Percentiles rank a stretch among this genome's conserved stretches.
phyloP scores from a whole-genome alignment of 2,113 vertebrate genomes.

The Clinocottus analis region DNA sequence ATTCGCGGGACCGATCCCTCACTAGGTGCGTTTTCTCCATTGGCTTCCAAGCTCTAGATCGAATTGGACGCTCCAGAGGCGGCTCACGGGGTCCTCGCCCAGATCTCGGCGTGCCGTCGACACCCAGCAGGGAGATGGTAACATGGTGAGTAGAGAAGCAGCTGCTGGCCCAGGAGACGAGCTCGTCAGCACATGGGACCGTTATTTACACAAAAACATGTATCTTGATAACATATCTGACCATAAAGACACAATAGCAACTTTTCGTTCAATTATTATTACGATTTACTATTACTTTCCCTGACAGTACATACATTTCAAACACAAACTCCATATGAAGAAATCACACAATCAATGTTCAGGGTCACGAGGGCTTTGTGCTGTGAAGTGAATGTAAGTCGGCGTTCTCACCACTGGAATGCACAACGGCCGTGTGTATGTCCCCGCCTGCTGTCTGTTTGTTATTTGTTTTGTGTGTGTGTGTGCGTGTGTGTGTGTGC shows the following conservation, averaged over 20 bases:
- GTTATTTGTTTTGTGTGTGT: no score
- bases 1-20: no score
- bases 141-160: not conserved
- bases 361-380: constrained; percentile 31
- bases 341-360: constrained; percentile 23
- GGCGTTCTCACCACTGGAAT: not conserved
- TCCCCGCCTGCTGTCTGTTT: not conserved
- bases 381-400: not conserved
- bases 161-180: no score
- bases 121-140: not conserved
- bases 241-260: no score
- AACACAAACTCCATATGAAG: constrained; percentile 20
- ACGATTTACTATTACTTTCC: no score
- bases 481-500: no score
- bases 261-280: not conserved
- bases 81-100: no score
- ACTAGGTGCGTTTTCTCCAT: no score
- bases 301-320: constrained; percentile 2
- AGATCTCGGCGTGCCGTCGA: no score
- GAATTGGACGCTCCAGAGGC: no score
- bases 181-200: not conserved
- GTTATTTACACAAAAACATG: not conserved
- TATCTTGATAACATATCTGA: not conserved
- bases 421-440: constrained; percentile 20
- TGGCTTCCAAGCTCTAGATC: no score